phyloP scores from a whole-genome alignment of 2,113 vertebrate species.

The Stomatorhinus ivindoensis region DNA sequence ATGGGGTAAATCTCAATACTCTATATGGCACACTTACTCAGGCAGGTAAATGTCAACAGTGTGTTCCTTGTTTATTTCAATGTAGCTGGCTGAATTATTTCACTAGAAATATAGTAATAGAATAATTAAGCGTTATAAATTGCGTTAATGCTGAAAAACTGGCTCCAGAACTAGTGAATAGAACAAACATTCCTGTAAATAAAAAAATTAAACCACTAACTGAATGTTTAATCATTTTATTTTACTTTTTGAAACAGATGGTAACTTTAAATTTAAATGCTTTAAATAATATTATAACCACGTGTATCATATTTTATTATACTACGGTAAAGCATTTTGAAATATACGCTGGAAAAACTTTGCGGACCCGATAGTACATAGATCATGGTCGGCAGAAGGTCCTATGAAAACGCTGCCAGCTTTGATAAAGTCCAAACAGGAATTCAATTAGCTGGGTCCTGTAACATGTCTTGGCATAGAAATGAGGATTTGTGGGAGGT shows the following conservation, averaged over 20 bases:
- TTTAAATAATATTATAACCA: not conserved
- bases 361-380: not conserved
- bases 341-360: not conserved
- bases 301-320: not conserved
- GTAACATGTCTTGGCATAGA: conserved; percentile 3
- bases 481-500: not conserved
- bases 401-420: not conserved
- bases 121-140: not conserved
- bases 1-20: not conserved
- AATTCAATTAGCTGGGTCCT: conserved; percentile 7
- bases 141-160: not conserved
- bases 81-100: not conserved
- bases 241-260: not conserved
- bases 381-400: not conserved
- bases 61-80: not conserved
- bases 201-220: not conserved
- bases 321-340: not conserved
- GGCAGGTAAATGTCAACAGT: not conserved
- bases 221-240: not conserved
- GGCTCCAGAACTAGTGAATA: not conserved
- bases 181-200: not conserved
- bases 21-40: not conserved
- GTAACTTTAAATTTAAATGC: not conserved
- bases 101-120: not conserved
- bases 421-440: conserved; percentile 5